Evolutionary conservation across 2,888 invertebrate species (phyloP).

Genomic region (Lithophane ornitopus): DNA sequence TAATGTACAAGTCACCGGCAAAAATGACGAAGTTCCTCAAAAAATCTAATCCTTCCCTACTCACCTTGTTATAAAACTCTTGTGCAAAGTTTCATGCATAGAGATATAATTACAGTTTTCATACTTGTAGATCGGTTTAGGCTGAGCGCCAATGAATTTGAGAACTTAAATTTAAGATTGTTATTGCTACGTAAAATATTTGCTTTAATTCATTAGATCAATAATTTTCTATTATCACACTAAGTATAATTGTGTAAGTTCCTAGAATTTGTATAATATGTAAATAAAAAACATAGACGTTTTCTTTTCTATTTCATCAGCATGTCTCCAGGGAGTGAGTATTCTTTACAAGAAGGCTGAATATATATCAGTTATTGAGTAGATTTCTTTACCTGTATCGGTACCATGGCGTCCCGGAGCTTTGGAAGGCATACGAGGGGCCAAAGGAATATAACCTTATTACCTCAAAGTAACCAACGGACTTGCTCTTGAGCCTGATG

Average conservation of each 20-base stretch:
- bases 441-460: not conserved
- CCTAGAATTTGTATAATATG: too few relatives aligned
- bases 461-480: conserved; percentile 10
- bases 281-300: too few relatives aligned
- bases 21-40: not conserved
- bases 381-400: not conserved
- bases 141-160: not conserved
- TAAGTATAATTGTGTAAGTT: too few relatives aligned
- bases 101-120: too few relatives aligned
- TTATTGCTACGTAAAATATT: too few relatives aligned
- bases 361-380: not conserved
- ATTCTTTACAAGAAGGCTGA: too few relatives aligned
- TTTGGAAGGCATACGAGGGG: not conserved
- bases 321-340: too few relatives aligned
- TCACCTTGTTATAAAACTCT: not conserved
- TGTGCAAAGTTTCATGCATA: not conserved
- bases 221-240: too few relatives aligned
- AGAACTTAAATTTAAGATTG: not conserved
- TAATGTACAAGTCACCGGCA: not conserved
- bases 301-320: too few relatives aligned
- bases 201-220: too few relatives aligned
- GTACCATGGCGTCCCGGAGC: not conserved
- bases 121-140: not conserved
- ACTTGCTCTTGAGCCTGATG: conserved; percentile 73
- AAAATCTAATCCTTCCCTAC: not conserved